Conservation (phyloP, 2,113 vertebrate species). For the Dasyurus viverrinus region DNA sequence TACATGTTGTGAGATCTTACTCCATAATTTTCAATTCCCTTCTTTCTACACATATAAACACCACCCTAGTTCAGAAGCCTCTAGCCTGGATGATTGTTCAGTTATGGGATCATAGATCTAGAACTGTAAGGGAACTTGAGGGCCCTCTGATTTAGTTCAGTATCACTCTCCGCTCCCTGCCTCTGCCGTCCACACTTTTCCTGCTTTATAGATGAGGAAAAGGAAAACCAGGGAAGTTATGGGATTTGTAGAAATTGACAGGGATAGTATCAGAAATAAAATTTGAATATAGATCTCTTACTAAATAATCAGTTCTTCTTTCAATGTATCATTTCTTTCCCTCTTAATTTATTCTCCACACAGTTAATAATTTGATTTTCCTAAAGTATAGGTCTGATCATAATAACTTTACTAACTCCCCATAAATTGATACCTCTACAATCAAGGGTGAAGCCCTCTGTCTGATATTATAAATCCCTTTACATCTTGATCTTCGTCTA, state of each 20-base stretch:
- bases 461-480: background rate
- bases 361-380: background rate
- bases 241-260: background rate
- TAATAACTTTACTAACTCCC: background rate
- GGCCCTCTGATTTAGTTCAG: background rate
- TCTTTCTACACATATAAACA: background rate
- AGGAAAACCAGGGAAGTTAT: background rate
- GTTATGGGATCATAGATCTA: background rate
- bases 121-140: background rate
- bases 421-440: background rate
- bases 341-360: background rate
- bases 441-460: background rate
- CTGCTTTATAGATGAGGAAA: background rate
- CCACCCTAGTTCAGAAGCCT: background rate
- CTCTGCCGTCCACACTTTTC: too few species aligned
- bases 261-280: background rate
- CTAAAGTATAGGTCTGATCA: background rate
- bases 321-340: background rate
- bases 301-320: background rate
- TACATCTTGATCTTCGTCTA: background rate
- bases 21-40: background rate
- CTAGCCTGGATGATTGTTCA: background rate
- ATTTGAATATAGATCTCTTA: background rate
- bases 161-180: accelerated
- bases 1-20: background rate